phyloP scores from a whole-genome alignment of 2,888 invertebrate genomes.

The Zaprionus bogoriensis region DNA sequence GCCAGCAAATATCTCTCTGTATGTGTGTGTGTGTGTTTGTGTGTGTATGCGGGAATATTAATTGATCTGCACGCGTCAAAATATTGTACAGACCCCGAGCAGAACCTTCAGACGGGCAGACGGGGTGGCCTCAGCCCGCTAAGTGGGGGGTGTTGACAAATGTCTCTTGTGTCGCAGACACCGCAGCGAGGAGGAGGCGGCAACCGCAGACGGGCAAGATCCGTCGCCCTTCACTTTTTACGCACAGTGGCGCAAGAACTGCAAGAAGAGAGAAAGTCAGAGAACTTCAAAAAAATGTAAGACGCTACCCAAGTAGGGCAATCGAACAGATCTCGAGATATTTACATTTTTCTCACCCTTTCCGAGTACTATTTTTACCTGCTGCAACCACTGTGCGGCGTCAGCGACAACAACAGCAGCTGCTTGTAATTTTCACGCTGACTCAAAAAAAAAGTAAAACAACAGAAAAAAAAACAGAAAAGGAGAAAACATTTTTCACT shows the following conservation, averaged over 20 bases:
- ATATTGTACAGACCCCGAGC: constrained; percentile 48
- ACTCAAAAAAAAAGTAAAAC: constrained; percentile 23
- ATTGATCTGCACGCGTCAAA: constrained; percentile 75
- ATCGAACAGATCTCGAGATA: neutral
- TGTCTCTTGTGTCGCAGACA: constrained; percentile 65
- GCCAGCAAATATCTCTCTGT: neutral
- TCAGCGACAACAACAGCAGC: constrained; percentile 47
- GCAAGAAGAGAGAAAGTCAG: neutral
- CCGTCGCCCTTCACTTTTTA: constrained; percentile 44
- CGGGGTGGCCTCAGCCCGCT: constrained; percentile 32
- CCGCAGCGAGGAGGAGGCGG: constrained; percentile 22
- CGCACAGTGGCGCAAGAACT: constrained; percentile 18
- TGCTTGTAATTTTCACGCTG: constrained; percentile 77
- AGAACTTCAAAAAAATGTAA: too few relatives aligned
- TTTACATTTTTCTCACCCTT: neutral
- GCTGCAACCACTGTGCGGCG: constrained; percentile 27
- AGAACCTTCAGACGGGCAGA: constrained; percentile 4
- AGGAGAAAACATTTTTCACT: constrained; percentile 66
- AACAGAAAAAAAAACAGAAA: constrained; percentile 21
- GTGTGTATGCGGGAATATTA: constrained; percentile 30
- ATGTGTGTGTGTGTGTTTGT: constrained; percentile 9
- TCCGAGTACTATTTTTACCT: neutral
- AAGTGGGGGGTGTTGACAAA: constrained; percentile 78
- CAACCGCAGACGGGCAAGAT: constrained; percentile 3
- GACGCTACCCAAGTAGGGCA: neutral